These are phyloP conservation scores for Grammomys surdaster DNA, from an alignment of 2,113 vertebrate species.

Conservation along the genomic window DNA sequence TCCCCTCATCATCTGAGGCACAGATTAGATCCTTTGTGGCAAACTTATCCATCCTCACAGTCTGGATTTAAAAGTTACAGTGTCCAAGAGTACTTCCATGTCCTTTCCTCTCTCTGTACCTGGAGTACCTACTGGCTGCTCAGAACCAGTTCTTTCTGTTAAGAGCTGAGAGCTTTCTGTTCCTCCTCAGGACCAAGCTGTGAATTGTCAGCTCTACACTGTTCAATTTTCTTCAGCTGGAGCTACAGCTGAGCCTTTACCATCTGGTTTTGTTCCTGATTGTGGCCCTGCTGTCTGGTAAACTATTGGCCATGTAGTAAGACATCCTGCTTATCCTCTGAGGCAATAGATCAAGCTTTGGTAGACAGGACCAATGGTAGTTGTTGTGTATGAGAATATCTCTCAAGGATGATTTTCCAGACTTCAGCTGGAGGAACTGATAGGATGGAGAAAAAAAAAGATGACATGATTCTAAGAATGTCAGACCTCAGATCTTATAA, in stretches of 20 bases:
- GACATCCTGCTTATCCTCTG: not conserved
- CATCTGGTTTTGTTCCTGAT: not conserved
- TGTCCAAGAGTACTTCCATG: not conserved
- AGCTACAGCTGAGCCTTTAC: not conserved
- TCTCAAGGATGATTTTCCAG: slow-evolving; percentile 13
- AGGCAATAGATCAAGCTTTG: not conserved
- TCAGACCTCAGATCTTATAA: slow-evolving; percentile 26
- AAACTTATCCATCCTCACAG: not conserved
- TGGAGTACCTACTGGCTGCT: not conserved
- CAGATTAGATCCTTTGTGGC: not conserved
- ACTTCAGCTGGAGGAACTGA: not conserved
- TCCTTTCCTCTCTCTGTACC: fast-evolving
- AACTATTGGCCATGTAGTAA: too few species aligned
- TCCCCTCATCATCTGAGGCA: not conserved
- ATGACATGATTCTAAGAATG: not conserved
- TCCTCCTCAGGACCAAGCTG: not conserved
- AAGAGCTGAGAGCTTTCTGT: not conserved
- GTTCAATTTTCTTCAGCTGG: not conserved
- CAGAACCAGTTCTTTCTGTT: not conserved
- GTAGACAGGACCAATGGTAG: not conserved
- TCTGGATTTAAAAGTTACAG: not conserved
- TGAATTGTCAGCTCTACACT: not conserved
- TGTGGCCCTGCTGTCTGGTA: fast-evolving
- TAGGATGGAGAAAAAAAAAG: not conserved
- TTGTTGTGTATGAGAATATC: not conserved